Evolutionary conservation across 2,113 vertebrate genomes (phyloP), one percentile per base, ranked within the genome.

Genomic region (Chionis minor): DNA sequence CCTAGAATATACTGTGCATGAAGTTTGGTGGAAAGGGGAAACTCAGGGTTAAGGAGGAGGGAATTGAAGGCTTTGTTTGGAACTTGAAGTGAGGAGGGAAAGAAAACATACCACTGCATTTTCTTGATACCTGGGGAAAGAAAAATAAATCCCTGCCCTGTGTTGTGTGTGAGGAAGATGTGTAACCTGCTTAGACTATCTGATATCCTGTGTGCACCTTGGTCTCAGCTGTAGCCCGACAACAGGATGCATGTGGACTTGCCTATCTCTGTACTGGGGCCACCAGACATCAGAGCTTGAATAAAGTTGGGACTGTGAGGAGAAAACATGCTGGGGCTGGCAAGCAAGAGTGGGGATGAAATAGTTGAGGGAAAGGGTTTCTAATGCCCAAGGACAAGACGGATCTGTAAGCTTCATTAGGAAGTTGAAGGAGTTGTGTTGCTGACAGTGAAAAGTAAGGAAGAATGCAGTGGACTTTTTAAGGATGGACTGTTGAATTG

Each of bases 261-360:
- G 13, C 32, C 28, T 35, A 26, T 6, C 21, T 55, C 33, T n/a
- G 0, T 1, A 6, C 26, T 1, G 23, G 40, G 28, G 12, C 12
- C 52, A 89, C 20, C 26, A 47, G 72, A 56, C 35, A 40, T 12
- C 35, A 81, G 58, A 73, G 20, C 9, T 18, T 6, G 23, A 42
- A 32, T 18, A 44, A 80, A 78, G 17, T 3, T 4, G 4, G 9
- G 30, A 35, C 9, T 35, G 30, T 38, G 40, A 35, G 23, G 24
- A 56, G 9, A 73, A 71, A 75, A 47, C 5, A 14, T 7, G 11
- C 14, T 28, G 45, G 6, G 10, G 12, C 14, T 44, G 45, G 8
- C 49, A 62, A 49, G 23, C 17, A 78, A 59, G 30, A 47, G 2
- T 6, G 32, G 30, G 35, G 11, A 52, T 30, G 27, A 52, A 71